These are phyloP conservation scores for Drosophila lacertosa DNA, from an alignment of 1,140 invertebrate genomes.

Conservation along the genomic window DNA sequence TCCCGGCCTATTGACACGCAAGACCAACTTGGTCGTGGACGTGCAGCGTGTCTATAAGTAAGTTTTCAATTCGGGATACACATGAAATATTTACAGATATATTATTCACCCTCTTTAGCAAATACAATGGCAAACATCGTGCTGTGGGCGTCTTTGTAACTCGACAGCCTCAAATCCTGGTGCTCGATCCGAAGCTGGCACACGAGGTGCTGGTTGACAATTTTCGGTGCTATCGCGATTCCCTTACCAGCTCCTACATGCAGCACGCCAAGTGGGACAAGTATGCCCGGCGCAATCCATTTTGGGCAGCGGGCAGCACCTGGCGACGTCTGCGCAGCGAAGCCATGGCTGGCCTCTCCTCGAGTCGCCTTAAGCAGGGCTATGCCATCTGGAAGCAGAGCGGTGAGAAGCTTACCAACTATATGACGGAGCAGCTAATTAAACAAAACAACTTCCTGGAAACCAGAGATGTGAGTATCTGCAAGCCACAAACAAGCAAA, in stretches of 20 bases:
- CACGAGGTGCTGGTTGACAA: slow-evolving; percentile 85
- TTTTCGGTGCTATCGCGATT: slow-evolving; percentile 83
- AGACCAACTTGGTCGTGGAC: slow-evolving; percentile 66
- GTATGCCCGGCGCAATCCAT: slow-evolving; percentile 84
- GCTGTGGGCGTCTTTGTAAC: slow-evolving; percentile 84
- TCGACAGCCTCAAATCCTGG: slow-evolving; percentile 83
- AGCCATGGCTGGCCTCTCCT: slow-evolving; percentile 85
- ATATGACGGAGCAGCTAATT: slow-evolving; percentile 30
- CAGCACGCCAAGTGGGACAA: slow-evolving; percentile 79
- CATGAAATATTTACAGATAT: background rate
- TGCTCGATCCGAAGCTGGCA: slow-evolving; percentile 85
- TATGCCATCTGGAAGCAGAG: slow-evolving; percentile 71
- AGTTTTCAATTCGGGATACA: slow-evolving; percentile 1
- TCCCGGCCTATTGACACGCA: slow-evolving; percentile 81
- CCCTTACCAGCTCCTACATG: slow-evolving; percentile 64
- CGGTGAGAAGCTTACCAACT: slow-evolving; percentile 52
- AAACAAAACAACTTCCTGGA: slow-evolving; percentile 45
- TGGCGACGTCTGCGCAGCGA: slow-evolving; percentile 86
- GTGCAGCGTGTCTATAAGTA: slow-evolving; percentile 69
- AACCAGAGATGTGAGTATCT: slow-evolving; percentile 68
- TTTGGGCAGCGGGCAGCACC: slow-evolving; percentile 79
- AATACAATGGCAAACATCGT: slow-evolving; percentile 56
- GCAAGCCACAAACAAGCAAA: too few species aligned
- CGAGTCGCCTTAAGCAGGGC: slow-evolving; percentile 62
- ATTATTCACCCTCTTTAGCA: slow-evolving; percentile 19